Evolutionary conservation across 2,888 invertebrate genomes (phyloP).

Genomic region (Tinea semifulvella): DNA sequence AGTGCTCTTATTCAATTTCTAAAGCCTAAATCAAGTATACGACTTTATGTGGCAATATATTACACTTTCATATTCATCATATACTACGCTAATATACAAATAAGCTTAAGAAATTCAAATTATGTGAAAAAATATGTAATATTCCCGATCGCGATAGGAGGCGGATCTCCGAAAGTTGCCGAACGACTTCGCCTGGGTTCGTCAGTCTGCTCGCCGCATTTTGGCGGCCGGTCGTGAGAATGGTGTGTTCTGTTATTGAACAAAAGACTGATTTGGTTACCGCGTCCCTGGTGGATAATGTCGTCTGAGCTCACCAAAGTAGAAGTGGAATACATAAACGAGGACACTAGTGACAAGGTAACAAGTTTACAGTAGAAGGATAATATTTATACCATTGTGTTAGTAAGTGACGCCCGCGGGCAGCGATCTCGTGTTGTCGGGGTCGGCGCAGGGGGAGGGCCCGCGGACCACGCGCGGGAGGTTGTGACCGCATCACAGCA

Average conservation of each 20-base stretch:
- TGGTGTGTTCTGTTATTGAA: conserved; percentile 57
- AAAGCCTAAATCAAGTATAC: not conserved
- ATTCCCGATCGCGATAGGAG: conserved; percentile 58
- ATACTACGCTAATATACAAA: conserved; percentile 11
- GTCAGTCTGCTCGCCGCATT: conserved; percentile 61
- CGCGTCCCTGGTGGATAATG: conserved; percentile 59
- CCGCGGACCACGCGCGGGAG: conserved; percentile 65
- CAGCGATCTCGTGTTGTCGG: conserved; percentile 36
- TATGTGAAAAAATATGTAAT: conserved; percentile 30
- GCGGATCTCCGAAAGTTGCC: conserved; percentile 60
- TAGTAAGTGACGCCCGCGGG: conserved; percentile 49
- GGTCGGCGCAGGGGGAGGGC: conserved; percentile 61
- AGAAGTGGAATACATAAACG: conserved; percentile 60
- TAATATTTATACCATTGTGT: conserved; percentile 32
- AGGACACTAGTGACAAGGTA: conserved; percentile 60
- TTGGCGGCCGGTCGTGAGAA: conserved; percentile 64
- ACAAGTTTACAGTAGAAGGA: conserved; percentile 21
- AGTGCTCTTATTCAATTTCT: not conserved
- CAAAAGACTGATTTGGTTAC: conserved; percentile 56
- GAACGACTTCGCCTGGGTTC: conserved; percentile 41
- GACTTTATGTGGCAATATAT: not conserved
- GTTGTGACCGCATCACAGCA: conserved; percentile 68
- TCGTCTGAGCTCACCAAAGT: conserved; percentile 61
- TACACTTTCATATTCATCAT: not conserved
- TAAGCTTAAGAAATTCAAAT: conserved; percentile 10